Conservation (phyloP, 1,140 invertebrate genomes). For the Holotrichia oblita region DNA sequence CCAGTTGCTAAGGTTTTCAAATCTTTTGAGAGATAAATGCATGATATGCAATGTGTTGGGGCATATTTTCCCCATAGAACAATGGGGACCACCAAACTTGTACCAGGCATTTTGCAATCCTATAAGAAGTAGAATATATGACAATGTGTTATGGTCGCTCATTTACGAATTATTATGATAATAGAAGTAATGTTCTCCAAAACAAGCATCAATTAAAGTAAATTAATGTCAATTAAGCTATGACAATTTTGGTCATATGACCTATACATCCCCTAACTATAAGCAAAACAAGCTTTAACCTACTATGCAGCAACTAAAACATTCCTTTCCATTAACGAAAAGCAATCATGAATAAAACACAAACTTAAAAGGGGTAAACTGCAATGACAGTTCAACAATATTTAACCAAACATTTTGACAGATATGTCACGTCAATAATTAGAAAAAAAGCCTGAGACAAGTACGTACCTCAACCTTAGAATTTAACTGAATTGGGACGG, state of each 20-base stretch:
- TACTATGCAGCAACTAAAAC: slow-evolving; percentile 8
- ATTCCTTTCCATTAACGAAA: slow-evolving; percentile 28
- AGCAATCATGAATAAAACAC: slow-evolving; percentile 7
- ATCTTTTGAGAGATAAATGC: slow-evolving; percentile 90
- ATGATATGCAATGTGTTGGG: slow-evolving; percentile 96
- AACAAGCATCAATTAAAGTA: slow-evolving; percentile 48
- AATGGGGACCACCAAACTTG: slow-evolving; percentile 94
- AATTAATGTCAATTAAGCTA: slow-evolving; percentile 52
- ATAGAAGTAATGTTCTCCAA: slow-evolving; percentile 21
- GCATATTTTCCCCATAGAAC: slow-evolving; percentile 96
- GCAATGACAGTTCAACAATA: slow-evolving; percentile 38
- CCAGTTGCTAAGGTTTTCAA: slow-evolving; percentile 94
- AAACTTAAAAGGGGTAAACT: neutral
- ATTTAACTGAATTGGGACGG: slow-evolving; percentile 37
- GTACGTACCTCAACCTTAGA: slow-evolving; percentile 35
- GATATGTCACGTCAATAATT: slow-evolving; percentile 32
- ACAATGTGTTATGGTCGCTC: slow-evolving; percentile 15
- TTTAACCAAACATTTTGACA: slow-evolving; percentile 39
- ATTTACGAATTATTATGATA: slow-evolving; percentile 25
- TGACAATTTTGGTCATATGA: slow-evolving; percentile 38
- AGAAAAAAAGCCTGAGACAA: neutral
- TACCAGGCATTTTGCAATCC: slow-evolving; percentile 76
- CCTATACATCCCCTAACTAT: slow-evolving; percentile 18
- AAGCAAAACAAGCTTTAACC: neutral
- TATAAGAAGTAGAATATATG: slow-evolving; percentile 8